These are phyloP conservation scores for Andrena dorsata DNA, from an alignment of 2,888 invertebrate species.

Conservation along the genomic window DNA sequence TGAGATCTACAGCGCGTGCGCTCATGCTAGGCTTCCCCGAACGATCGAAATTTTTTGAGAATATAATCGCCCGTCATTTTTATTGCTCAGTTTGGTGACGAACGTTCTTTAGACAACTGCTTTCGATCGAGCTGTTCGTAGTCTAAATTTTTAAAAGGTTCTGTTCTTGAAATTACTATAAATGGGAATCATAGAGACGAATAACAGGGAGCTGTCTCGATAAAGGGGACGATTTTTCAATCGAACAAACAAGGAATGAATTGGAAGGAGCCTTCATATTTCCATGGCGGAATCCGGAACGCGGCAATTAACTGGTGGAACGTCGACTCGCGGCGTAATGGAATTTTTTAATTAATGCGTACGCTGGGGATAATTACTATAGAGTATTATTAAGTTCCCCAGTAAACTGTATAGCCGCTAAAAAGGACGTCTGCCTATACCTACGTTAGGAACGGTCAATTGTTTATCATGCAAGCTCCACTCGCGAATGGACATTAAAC, in stretches of 20 bases:
- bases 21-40: slow-evolving; percentile 15
- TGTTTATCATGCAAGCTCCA: too few relatives aligned
- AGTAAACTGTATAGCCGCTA: neutral
- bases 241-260: slow-evolving; percentile 25
- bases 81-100: neutral
- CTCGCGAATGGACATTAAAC: too few relatives aligned
- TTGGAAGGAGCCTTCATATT: slow-evolving; percentile 19
- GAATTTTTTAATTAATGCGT: slow-evolving; percentile 38
- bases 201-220: neutral
- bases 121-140: neutral
- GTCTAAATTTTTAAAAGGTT: neutral
- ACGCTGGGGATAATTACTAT: neutral
- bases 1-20: slow-evolving; percentile 66
- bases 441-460: too few relatives aligned
- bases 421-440: neutral
- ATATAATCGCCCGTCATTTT: neutral
- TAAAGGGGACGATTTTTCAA: slow-evolving; percentile 20
- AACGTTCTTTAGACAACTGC: too few relatives aligned
- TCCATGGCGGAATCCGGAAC: slow-evolving; percentile 27
- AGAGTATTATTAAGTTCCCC: neutral
- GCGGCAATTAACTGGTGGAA: slow-evolving; percentile 24
- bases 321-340: slow-evolving; percentile 24
- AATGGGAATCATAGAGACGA: neutral
- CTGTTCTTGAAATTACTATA: neutral
- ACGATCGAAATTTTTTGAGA: neutral